Evolutionary conservation across 2,113 vertebrate genomes (phyloP), one percentile per base, ranked within the genome.

Genomic region (Thamnaconus septentrionalis): DNA sequence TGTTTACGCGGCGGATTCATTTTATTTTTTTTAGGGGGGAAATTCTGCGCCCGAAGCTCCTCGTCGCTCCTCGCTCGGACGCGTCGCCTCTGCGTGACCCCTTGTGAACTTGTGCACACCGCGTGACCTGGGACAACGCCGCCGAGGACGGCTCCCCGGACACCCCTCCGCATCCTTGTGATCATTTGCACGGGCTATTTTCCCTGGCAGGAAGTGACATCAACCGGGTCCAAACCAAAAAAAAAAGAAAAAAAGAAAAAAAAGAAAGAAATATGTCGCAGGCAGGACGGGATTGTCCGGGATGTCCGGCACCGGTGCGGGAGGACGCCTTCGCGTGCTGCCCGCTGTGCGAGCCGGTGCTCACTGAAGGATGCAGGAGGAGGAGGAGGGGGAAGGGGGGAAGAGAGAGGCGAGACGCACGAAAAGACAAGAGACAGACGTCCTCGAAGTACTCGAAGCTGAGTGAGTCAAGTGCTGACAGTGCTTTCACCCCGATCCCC

Each of bases 131-230:
- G 61, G 74, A 67, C 39, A 72, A 62, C 2, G 42, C 56, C 41
- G 49, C 41, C 53, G 31, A 44, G 4, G 3, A 59, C 59, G 57
- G 57, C 71, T 81, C 74, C 78, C 53, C 39, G 67, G 73, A 70
- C 81, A 76, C 68, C 80, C 73, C 70, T 73, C 61, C 66, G 52
- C 71, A 59, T 82, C 72, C 48, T 42, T 9, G 71, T 54, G 67
- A 73, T 78, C 64, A 12, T 63, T 73, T 78, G 57, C 31, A 63
- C 75, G 9, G 72, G 67, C 76, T 76, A 5, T 69, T 77, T 31
- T 50, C 72, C 54, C 77, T 57, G 45, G 85, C 90, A 92, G 91
- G 92, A 93, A 92, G 86, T 93, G 91, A 92, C 92, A 91, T 93
- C 91, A 91, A 87, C 73, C 69, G 86, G 87, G 89, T 81, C 87